phyloP scores from a whole-genome alignment of 1,140 invertebrate genomes.

The Tetranychus urticae region DNA sequence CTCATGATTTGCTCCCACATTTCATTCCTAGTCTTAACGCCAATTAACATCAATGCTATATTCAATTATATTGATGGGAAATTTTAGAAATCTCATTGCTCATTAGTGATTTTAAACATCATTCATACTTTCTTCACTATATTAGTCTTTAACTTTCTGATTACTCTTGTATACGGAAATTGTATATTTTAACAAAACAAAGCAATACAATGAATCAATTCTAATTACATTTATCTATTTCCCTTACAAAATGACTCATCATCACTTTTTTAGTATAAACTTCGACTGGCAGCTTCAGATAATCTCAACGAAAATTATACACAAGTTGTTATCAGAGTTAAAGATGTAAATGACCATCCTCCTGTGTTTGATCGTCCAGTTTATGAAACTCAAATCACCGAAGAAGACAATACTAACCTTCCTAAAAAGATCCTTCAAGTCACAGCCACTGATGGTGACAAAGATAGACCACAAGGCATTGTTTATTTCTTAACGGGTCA shows the following conservation, averaged over 20 bases:
- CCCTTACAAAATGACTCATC: not conserved
- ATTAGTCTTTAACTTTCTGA: not conserved
- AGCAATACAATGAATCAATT: not conserved
- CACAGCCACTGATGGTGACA: constrained; percentile 80
- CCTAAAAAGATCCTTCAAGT: constrained; percentile 81
- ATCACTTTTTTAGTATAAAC: constrained; percentile 46
- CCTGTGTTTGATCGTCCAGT: constrained; percentile 75
- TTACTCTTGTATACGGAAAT: too few species aligned
- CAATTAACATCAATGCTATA: too few species aligned
- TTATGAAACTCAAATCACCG: constrained; percentile 79
- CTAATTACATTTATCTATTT: not conserved
- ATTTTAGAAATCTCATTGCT: too few species aligned
- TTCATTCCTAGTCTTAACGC: too few species aligned
- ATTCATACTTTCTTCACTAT: too few species aligned
- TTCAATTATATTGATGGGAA: too few species aligned
- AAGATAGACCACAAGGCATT: constrained; percentile 76
- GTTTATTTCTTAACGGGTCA: constrained; percentile 90
- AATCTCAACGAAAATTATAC: constrained; percentile 89
- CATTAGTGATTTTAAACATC: too few species aligned
- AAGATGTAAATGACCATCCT: constrained; percentile 75
- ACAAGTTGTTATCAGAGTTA: constrained; percentile 78
- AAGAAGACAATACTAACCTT: constrained; percentile 77
- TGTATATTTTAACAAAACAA: too few species aligned
- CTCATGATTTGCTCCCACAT: too few species aligned
- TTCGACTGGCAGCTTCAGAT: constrained; percentile 72